Evolutionary conservation across 2,797 vertebrate genomes (phyloP), one percentile per base, ranked within the genome.

Genomic region (Typhlichthys eigenmanni): DNA sequence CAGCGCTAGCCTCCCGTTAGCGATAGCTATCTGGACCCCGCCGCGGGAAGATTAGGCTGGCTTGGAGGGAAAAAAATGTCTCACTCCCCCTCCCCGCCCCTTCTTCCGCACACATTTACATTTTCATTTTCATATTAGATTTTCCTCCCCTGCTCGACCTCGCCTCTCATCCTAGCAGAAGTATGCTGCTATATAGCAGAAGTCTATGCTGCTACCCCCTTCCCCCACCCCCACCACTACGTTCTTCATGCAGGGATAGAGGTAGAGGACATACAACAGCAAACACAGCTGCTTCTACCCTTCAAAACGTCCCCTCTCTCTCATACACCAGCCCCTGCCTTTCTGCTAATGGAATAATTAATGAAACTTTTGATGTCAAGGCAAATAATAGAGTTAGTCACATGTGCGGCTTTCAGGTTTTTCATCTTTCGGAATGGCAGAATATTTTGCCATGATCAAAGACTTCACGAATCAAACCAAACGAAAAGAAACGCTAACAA

Each of bases 101-200:
- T 61, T 61, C 45, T 58, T 73, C 80, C 58, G 60, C 61, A 82
- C 65, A 80, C 73, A 91, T 91, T 88, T 89, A 91, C 90, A 92
- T 93, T 93, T 93, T 87, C 90, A 93, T 94, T 92, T 93, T 91
- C 87, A 90, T 90, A 92, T 92, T 90, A 86, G 77, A 86, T 89
- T 84, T 79, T 60, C 74, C 80, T 79, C 68, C 65, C 73, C 58
- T 55, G 62, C 50, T 70, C 13, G 32, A 74, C 66, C 75, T 65
- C 62, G 13, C 54, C 69, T 66, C 57, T 71, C 67, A 71, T 62
- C 62, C 50, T 51, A 54, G n/a, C 55, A 29, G 47, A 19, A 19
- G 19, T 19, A 19, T 19, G 19, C 19, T 19, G 19, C 19, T 19
- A 19, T 19, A 19, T 47, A 50, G n/a, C 55, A 29, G 47, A n/a